Percentiles rank a stretch among this genome's conserved stretches.
These are phyloP conservation scores for Tribolium castaneum DNA, from an alignment of 1,140 invertebrate genomes.

Conservation along the genomic window DNA sequence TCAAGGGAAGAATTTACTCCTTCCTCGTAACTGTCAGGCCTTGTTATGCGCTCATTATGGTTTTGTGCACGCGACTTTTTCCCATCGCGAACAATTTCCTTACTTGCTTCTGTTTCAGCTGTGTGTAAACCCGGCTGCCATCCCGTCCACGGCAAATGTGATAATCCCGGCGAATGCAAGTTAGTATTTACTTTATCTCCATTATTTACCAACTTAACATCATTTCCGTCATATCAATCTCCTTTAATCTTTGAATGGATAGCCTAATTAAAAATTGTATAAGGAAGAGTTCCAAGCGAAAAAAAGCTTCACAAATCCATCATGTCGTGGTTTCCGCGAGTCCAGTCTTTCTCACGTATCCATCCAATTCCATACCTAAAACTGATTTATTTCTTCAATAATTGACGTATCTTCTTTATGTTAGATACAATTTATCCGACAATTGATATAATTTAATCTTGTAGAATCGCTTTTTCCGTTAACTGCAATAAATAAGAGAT, in stretches of 20 bases:
- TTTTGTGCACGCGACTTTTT: neutral
- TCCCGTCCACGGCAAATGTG: conserved; percentile 88
- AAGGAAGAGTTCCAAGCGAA: neutral
- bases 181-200: conserved; percentile 67
- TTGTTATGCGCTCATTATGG: neutral
- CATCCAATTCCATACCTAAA: conserved; percentile 51
- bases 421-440: conserved; percentile 49
- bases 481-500: conserved; percentile 26
- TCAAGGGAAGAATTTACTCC: neutral
- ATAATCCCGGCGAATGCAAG: conserved; percentile 88
- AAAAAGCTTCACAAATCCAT: conserved; percentile 9
- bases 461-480: conserved; percentile 26
- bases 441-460: conserved; percentile 54
- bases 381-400: conserved; percentile 55
- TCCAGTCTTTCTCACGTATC: conserved; percentile 50
- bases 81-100: neutral
- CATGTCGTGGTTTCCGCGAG: conserved; percentile 5
- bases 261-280: conserved; percentile 1
- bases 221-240: conserved; percentile 23
- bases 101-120: conserved; percentile 70
- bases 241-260: neutral
- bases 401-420: conserved; percentile 57
- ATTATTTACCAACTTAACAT: neutral
- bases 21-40: neutral
- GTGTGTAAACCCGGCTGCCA: conserved; percentile 92